These are phyloP conservation scores for Dolichopus griseipennis DNA, from an alignment of 2,888 invertebrate genomes.

Conservation along the genomic window DNA sequence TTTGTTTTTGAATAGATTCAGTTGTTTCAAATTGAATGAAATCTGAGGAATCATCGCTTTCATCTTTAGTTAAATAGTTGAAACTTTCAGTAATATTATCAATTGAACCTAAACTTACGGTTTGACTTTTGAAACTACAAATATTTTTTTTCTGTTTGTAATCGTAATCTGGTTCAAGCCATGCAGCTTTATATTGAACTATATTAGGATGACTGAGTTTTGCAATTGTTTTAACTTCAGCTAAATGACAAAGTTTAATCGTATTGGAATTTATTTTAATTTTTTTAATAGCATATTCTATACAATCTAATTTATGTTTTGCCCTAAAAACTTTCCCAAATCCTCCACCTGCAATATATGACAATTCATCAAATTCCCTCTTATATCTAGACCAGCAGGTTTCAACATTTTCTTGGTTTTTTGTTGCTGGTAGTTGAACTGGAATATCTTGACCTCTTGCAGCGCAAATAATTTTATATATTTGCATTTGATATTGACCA, in stretches of 20 bases:
- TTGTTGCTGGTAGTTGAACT: constrained; percentile 42
- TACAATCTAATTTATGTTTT: constrained; percentile 63
- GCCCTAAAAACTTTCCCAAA: constrained; percentile 71
- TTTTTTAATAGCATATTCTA: constrained; percentile 73
- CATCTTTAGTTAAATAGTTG: constrained; percentile 38
- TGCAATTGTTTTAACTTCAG: constrained; percentile 73
- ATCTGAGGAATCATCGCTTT: constrained; percentile 32
- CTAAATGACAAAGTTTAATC: constrained; percentile 55
- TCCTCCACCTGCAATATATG: constrained; percentile 61
- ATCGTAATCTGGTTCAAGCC: constrained; percentile 62
- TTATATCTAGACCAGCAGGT: constrained; percentile 54
- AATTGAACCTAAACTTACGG: neutral
- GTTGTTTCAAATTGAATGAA: constrained; percentile 22
- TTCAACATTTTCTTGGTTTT: constrained; percentile 48
- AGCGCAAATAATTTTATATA: constrained; percentile 55
- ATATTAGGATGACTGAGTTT: constrained; percentile 70
- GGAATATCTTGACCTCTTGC: constrained; percentile 50
- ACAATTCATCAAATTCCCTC: constrained; percentile 60
- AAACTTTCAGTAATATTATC: neutral
- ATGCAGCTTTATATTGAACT: constrained; percentile 74
- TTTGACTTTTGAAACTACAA: neutral
- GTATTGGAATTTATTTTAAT: constrained; percentile 57
- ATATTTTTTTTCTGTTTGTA: constrained; percentile 25
- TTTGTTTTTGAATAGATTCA: neutral
- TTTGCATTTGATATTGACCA: constrained; percentile 57